Conservation (phyloP, 2,797 vertebrate genomes). For the Artibeus lituratus region DNA sequence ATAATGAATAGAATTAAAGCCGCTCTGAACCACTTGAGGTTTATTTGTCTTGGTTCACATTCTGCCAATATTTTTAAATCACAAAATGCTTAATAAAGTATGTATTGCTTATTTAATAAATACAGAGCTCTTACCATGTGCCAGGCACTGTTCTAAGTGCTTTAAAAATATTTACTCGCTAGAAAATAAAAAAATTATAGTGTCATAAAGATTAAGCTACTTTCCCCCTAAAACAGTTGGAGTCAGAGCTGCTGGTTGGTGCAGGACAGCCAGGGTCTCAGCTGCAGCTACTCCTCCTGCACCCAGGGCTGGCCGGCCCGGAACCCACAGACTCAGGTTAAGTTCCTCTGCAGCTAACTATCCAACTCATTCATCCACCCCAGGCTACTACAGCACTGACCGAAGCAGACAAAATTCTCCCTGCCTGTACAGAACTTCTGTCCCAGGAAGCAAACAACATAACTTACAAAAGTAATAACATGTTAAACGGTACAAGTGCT, state of each 20-base stretch:
- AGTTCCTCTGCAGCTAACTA: slow-evolving; percentile 39
- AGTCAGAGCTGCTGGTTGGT: not conserved
- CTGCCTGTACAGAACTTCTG: not conserved
- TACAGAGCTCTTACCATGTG: not conserved
- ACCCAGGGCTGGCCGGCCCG: slow-evolving; percentile 39
- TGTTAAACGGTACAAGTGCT: not conserved
- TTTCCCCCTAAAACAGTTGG: slow-evolving; percentile 30
- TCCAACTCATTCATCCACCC: not conserved
- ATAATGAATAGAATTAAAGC: not conserved
- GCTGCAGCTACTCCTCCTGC: slow-evolving; percentile 27
- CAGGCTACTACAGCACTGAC: not conserved
- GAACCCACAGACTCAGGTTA: slow-evolving; percentile 31
- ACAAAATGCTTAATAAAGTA: slow-evolving; percentile 59
- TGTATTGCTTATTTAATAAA: slow-evolving; percentile 58
- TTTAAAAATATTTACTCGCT: slow-evolving; percentile 53
- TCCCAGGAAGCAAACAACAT: not conserved
- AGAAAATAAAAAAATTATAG: slow-evolving; percentile 59
- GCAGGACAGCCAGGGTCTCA: not conserved
- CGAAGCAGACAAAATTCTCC: not conserved
- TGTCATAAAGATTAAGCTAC: slow-evolving; percentile 51
- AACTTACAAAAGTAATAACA: not conserved
- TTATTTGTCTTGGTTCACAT: slow-evolving; percentile 25
- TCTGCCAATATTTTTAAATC: slow-evolving; percentile 33
- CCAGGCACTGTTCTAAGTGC: not conserved
- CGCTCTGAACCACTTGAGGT: slow-evolving; percentile 13